Evolutionary conservation across 2,888 invertebrate species (phyloP), one percentile per base, ranked within the genome.

Genomic region (Choreutis nemorana): DNA sequence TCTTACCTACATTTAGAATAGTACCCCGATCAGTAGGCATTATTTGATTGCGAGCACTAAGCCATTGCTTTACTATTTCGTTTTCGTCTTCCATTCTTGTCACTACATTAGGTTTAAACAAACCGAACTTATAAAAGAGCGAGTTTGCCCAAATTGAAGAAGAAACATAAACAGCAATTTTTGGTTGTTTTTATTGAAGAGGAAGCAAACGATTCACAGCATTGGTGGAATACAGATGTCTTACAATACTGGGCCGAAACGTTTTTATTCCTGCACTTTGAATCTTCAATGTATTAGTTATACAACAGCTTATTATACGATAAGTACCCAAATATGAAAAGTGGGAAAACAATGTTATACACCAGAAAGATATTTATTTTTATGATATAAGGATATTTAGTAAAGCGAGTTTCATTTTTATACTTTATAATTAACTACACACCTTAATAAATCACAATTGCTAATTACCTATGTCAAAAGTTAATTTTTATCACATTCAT

Each of bases 201-300:
- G 73, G 75, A 78, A 78, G 77, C 75, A 72, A 77, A 78, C 68
- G 77, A 68, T 75, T 77, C 75, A 78, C 75, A 77, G 77, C 77
- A 73, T 71, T 73, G 78, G 78, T 78, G 77, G 78, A 75, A 64
- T 73, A 77, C 67, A 77, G 42, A 63, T 65, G 62, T 67, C 59
- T 65, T 66, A 68, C 62, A 67, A 73, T 58, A 67, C 65, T 64
- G 68, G 67, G 72, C 65, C 68, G 65, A 73, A 68, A 71, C 62
- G 65, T 63, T 58, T 32, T 45, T 48, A 51, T 60, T 62, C 73
- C 72, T 70, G 65, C 60, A 55, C 52, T 47, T 48, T 45, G 45
- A 46, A 55, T 56, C 39, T 45, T 51, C 50, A 38, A 48, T 55
- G 57, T 50, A 66, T 60, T 66, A 68, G 60, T 59, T 58, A 57